Base-by-base conservation (phyloP, 2,113 vertebrate genomes). In the Chaetops frenatus region DNA sequence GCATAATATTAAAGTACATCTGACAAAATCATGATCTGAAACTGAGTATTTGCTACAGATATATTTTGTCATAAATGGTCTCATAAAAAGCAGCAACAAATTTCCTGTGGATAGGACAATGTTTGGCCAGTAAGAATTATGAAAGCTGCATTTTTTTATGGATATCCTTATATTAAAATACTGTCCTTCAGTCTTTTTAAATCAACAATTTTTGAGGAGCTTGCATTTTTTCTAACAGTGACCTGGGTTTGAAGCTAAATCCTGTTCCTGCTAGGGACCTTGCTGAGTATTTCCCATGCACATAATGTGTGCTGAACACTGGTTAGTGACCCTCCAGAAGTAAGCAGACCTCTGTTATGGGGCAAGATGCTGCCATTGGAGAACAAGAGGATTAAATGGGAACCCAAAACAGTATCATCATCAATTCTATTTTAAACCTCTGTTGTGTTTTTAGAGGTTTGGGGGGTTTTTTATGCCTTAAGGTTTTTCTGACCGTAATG, bases 391-490 rank as follows among this genome's bases (percentile, higher is more conserved):
- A 67, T 81, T 74, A 71, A 83, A 65, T 35, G 10, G 9, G 13
- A 15, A 66, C 20, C 7, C 24, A 73, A 57, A 86, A 81, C 31
- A 24, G 18, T 66, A 22, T 28, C 29, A 57, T 38, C 11, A 42
- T 36, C 29, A 66, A 8, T 87, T 71, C 60, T 58, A 1, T 16
- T 22, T 67, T 36, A 56, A 22, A 17, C 4, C 2, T 33, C 12
- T 73, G 17, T 29, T n/a, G 18, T 21, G 12, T 1, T 17, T 86
- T 94, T 60, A 54, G 20, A n/a, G 11, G 7, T 54, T 38, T 57
- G 9, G 5, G 2, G 0, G 0, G 0, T 4, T 12, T 14, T 17
- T 11, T 18, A 23, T n/a, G 3, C 29, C 11, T 60, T 51, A 48
- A 66, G 11, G 14, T n/a, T 73, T 89, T 92, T 77, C 31, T 81